phyloP scores from a whole-genome alignment of 1,140 invertebrate species.

The Zaprionus capensis region DNA sequence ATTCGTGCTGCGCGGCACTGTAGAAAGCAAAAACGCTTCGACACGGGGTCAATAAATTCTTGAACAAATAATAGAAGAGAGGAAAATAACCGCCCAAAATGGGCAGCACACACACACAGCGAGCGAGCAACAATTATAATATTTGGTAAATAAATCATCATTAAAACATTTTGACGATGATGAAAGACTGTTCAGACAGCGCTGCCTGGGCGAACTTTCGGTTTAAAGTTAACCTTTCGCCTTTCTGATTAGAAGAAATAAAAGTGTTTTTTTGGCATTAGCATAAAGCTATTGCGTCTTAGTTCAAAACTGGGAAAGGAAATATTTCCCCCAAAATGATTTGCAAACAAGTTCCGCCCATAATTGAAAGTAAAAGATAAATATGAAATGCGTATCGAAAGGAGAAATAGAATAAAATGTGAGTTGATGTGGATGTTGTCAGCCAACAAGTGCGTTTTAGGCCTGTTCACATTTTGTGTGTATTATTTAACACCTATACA shows the following conservation, averaged over 20 bases:
- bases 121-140: slow-evolving; percentile 59
- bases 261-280: slow-evolving; percentile 53
- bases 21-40: slow-evolving; percentile 66
- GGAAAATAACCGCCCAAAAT: slow-evolving; percentile 23
- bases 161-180: slow-evolving; percentile 37
- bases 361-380: slow-evolving; percentile 75
- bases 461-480: slow-evolving; percentile 33
- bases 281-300: slow-evolving; percentile 74
- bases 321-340: slow-evolving; percentile 29
- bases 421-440: slow-evolving; percentile 17
- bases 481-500: slow-evolving; percentile 75
- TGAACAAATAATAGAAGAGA: slow-evolving; percentile 55
- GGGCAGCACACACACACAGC: slow-evolving; percentile 10
- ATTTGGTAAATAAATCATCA: slow-evolving; percentile 72
- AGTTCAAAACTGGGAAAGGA: slow-evolving; percentile 28
- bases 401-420: slow-evolving; percentile 56
- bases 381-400: slow-evolving; percentile 42
- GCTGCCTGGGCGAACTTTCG: neutral
- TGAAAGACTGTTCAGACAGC: slow-evolving; percentile 19
- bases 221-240: slow-evolving; percentile 22
- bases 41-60: slow-evolving; percentile 77
- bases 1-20: neutral
- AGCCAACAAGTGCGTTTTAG: slow-evolving; percentile 76
- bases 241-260: slow-evolving; percentile 29
- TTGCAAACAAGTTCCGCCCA: slow-evolving; percentile 44